Conservation (phyloP, 2,113 vertebrate species). For the Turdus rufiventris region DNA sequence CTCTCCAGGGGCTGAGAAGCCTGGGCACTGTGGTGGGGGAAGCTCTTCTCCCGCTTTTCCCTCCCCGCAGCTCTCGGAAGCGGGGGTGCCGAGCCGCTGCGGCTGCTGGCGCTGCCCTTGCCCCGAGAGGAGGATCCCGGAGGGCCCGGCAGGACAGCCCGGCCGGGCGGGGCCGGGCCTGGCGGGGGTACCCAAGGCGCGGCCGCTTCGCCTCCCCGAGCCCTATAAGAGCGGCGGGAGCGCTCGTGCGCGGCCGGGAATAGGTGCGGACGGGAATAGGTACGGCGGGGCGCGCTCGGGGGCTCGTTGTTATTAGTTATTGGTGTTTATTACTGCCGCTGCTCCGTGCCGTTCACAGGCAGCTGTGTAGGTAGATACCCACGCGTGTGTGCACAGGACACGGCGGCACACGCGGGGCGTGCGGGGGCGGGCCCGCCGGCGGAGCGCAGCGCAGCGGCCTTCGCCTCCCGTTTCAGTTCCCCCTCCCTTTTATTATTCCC, state of each 20-base stretch:
- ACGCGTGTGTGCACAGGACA: accelerated
- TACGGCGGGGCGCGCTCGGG: background rate
- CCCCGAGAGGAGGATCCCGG: accelerated
- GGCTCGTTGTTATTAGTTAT: accelerated
- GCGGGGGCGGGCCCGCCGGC: background rate
- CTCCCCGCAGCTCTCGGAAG: background rate
- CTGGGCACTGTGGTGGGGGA: accelerated
- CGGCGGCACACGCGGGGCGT: background rate
- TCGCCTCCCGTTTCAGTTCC: background rate
- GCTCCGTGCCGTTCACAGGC: accelerated
- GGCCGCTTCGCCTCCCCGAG: background rate
- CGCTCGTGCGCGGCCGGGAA: background rate
- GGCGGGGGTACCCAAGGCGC: background rate
- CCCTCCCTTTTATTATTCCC: background rate
- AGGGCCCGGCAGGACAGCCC: background rate
- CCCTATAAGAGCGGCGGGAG: background rate
- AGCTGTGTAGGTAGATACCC: accelerated
- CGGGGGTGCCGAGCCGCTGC: background rate
- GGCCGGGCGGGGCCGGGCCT: background rate
- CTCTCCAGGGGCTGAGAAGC: accelerated
- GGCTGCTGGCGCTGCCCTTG: accelerated
- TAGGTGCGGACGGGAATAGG: background rate
- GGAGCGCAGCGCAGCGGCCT: background rate
- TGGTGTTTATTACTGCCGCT: accelerated
- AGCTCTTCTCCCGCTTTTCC: background rate